phyloP scores from a whole-genome alignment of 2,797 vertebrate species.

The Sitta carolinensis region DNA sequence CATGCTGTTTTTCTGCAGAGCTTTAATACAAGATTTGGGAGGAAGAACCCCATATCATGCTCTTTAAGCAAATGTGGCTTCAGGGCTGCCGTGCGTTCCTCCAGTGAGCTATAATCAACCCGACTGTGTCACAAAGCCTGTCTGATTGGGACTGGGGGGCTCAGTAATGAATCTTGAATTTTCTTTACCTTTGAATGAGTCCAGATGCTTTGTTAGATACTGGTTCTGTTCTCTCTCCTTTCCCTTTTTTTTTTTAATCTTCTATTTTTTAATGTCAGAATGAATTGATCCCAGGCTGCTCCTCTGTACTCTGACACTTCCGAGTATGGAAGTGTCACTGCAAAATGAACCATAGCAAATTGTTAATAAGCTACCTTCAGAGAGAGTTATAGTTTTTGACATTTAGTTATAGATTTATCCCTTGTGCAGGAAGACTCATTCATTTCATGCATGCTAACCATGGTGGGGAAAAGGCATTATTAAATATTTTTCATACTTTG shows the following conservation, averaged over 20 bases:
- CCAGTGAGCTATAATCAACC: neutral
- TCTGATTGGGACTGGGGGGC: neutral
- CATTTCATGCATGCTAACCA: constrained; percentile 57
- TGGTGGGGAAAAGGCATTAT: constrained; percentile 46
- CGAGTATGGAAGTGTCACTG: constrained; percentile 72
- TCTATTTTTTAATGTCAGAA: constrained; percentile 41
- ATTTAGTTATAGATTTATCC: constrained; percentile 68
- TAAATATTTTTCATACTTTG: constrained; percentile 52
- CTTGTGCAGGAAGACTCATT: constrained; percentile 49
- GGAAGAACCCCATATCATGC: constrained; percentile 1
- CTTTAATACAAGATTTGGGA: neutral
- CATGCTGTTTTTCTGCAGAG: neutral
- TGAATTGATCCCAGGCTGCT: constrained; percentile 69
- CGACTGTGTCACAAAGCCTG: neutral
- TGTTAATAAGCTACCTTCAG: constrained; percentile 74
- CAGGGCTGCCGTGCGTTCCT: constrained; percentile 2
- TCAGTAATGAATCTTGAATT: constrained; percentile 51
- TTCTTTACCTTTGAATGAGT: constrained; percentile 60
- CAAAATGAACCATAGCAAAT: constrained; percentile 73
- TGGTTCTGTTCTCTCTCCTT: constrained; percentile 37
- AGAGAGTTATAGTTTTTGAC: constrained; percentile 71
- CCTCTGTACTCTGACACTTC: constrained; percentile 60
- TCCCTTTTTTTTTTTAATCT: neutral
- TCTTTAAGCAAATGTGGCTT: constrained; percentile 54
- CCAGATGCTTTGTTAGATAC: constrained; percentile 59